A percentile compares a stretch with the other conserved stretches of the same genome.
Conservation (phyloP, 1,140 invertebrate species). For the Caenorhabditis latens region DNA sequence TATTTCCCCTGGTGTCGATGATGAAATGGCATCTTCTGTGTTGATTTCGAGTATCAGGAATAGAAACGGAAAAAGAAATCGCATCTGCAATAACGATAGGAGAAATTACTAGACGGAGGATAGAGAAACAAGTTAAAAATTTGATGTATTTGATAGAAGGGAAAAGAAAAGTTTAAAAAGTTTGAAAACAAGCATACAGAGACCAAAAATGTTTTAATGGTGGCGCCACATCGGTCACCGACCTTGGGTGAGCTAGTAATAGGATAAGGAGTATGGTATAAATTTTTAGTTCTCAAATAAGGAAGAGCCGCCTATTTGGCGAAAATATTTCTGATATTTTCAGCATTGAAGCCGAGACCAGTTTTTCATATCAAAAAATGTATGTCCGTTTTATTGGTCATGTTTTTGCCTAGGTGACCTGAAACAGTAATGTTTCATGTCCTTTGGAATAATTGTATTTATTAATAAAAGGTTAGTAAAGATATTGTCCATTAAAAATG, state of each 20-base stretch:
- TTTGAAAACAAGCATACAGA: background rate
- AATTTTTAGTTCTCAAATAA: no score
- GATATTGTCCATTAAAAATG: no score
- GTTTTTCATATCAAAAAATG: no score
- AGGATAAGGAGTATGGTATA: no score
- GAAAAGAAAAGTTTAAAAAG: slow-evolving; percentile 3
- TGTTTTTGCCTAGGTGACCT: no score
- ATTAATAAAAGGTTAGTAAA: no score
- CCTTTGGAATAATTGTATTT: no score
- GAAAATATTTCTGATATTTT: no score
- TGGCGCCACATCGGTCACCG: slow-evolving; percentile 19
- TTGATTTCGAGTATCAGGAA: background rate
- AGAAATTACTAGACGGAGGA: background rate
- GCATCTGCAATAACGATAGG: background rate
- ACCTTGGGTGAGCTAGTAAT: background rate
- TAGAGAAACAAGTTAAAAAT: background rate
- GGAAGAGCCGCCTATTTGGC: no score
- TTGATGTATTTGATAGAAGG: background rate
- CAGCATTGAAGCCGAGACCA: background rate
- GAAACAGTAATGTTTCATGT: no score
- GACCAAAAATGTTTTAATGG: slow-evolving; percentile 24
- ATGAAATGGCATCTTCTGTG: no score
- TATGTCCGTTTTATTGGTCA: no score
- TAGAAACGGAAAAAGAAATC: slow-evolving; percentile 8
- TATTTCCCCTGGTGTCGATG: background rate